Evolutionary conservation across 2,113 vertebrate species (phyloP), one percentile per base, ranked within the genome.

Genomic region (Fukomys damarensis): DNA sequence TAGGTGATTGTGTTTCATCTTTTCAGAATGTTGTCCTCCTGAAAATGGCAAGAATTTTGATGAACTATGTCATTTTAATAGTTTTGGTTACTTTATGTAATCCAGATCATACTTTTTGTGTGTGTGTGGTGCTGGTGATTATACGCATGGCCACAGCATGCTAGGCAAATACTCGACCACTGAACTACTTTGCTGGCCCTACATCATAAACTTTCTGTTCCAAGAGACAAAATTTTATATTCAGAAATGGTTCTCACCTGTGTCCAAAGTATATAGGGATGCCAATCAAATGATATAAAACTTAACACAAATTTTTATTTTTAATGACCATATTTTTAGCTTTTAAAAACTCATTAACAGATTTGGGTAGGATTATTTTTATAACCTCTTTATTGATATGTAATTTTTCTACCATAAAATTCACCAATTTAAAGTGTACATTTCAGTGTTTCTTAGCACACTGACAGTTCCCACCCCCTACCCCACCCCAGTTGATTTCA

Each of bases 41-140:
- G 17, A 68, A 46, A 68, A 49, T 85, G 80, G 30, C 89, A 92
- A 93, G 65, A 96, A 90, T 86, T 86, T 80, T 30, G 41, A 52
- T 32, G n/a, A 86, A 41, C 30, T 32, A 6, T 86, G 70, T 59
- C 43, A 93, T 59, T 93, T 86, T 95, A 86, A 74, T 91, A 93
- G 63, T 95, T 92, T 72, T 76, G 65, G 43, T 88, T 89, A 52
- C 74, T 79, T 94, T 95, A 85, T 89, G 16, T 86, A 85, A 87
- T 85, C 19, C 17, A 79, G 41, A 52, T 65, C 41, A 49, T 35
- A 24, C 43, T 49, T 76, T 46, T 35, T 76, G 28, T 41, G 28
- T 16, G 1, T 76, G 16, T 76, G 43, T 46, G 41, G 72, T 46
- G 72, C 72, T 49, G 26, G 26, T 43, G 26, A 49, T 76, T 76